Percentiles rank a stretch among this genome's conserved stretches.
These are phyloP conservation scores for Oxyscelio sp. DNA, from an alignment of 2,888 invertebrate species.

Conservation along the genomic window DNA sequence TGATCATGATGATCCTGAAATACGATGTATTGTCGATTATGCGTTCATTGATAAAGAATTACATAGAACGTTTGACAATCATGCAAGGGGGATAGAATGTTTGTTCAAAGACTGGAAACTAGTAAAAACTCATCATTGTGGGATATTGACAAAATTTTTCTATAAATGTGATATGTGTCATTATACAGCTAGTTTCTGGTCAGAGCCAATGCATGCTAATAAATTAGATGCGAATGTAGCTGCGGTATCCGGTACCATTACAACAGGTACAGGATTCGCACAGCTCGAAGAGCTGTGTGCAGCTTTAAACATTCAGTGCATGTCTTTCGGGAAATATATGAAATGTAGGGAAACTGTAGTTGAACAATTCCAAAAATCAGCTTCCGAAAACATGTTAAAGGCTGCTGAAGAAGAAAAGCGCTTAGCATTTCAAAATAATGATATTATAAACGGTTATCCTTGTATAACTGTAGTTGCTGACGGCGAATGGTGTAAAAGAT, in stretches of 20 bases:
- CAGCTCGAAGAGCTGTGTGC: slow-evolving; percentile 22
- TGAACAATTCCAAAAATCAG: neutral
- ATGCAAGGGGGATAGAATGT: neutral
- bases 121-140: slow-evolving; percentile 7
- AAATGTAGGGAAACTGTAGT: slow-evolving; percentile 8
- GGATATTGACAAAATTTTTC: slow-evolving; percentile 15
- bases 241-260: slow-evolving; percentile 13
- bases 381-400: slow-evolving; percentile 31
- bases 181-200: slow-evolving; percentile 17
- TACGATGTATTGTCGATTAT: slow-evolving; percentile 20
- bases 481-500: slow-evolving; percentile 39
- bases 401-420: slow-evolving; percentile 50
- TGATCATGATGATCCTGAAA: neutral
- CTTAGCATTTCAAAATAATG: slow-evolving; percentile 43
- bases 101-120: slow-evolving; percentile 20
- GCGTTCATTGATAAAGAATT: neutral
- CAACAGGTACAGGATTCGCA: slow-evolving; percentile 14
- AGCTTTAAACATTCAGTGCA: slow-evolving; percentile 7
- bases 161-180: slow-evolving; percentile 21
- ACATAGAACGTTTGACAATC: slow-evolving; percentile 23
- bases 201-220: slow-evolving; percentile 1
- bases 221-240: neutral
- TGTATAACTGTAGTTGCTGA: slow-evolving; percentile 58
- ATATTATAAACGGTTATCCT: slow-evolving; percentile 56
- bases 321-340: neutral